Evolutionary conservation across 2,888 invertebrate species (phyloP), one percentile per base, ranked within the genome.

Genomic region (Polyommatus iphigenia): DNA sequence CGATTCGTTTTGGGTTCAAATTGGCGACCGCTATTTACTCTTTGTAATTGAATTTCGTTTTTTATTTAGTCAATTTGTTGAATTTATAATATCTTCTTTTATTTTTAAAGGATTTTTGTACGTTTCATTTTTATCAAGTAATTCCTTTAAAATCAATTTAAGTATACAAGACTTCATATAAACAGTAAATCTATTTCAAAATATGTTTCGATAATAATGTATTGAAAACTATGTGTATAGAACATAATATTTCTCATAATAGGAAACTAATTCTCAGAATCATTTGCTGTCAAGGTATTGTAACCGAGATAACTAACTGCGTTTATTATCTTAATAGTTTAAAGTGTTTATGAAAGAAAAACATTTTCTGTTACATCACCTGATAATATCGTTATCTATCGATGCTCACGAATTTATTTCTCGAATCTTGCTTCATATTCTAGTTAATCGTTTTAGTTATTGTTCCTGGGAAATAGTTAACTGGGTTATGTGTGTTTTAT

Each of bases 1-100:
- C 71, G 80, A 80, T 81, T 81, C 79, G 80, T 78, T 81, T 81
- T 81, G 81, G 73, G 24, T 73, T 75, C 32, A 75, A 54, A 75
- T 75, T 75, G 75, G 50, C 75, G 50, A 75, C 50, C 50, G 20
- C 72, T 72, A 72, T 72, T 72, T 36, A 72, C 72, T 72, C 41
- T 71, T 36, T 41, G 36, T 67, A 67, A 72, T 72, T 72, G 72
- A 72, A 72, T 41, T 72, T 72, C 41, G 41, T 36, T n/a, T 41
- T n/a, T 71, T 46, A 13, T 41, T 36, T 36, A 36, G 36, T 36
- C n/a, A 71, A 24, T 32, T 29, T 24, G 71, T 32, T 71, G 18
- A 6, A 71, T 32, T 71, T 32, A 15, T 36, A 32, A 18, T 20
- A 46, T 46, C 10, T 46, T 41, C 41, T 3, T 41, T 36, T 41